Evolutionary conservation across 2,113 vertebrate species (phyloP), one percentile per base, ranked within the genome.

Genomic region (Gymnocephalus cernua): DNA sequence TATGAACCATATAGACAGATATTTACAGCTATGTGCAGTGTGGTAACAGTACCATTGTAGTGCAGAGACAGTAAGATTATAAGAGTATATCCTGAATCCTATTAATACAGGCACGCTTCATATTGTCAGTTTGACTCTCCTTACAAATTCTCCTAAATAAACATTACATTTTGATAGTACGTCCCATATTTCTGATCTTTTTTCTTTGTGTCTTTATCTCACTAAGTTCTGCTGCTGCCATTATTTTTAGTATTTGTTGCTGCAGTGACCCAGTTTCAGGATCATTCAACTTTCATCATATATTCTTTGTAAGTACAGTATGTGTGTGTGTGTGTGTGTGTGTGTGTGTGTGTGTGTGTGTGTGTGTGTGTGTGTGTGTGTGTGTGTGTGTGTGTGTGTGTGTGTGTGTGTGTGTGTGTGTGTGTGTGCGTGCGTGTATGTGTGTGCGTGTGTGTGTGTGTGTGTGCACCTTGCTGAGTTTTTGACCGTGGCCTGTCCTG

Each of bases 401-500:
- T 4, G 29, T 3, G 27, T 1, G 29, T 29, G 29, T 0, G 1
- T 58, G 13, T 29, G 2, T 53, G 8, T 53, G 21, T 61, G 25
- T 74, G 23, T 65, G 23, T 38, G 41, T 66, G 61, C 50, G 35
- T 41, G 32, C 41, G 29, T 41, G 47, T 76, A n/a, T 38, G 4
- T 64, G 14, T 47, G 29, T 38, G 54, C 50, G 72, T 63, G 10
- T 54, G 7, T 58, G 61, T 50, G 68, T 32, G 61, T n/a, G 9
- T 18, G 51, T 0, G 18, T 0, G 75, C 25, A 99, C 98, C 97
- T 98, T 91, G 96, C 96, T 0, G 97, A 98, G 84, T 96, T 96
- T 53, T 99, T 99, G 44, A 97, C 98, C 21, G 88, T 95, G 58
- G 95, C 96, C 90, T 98, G 97, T 29, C 97, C 96, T 0, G 96